These are phyloP conservation scores for Melieria picta DNA, from an alignment of 2,888 invertebrate genomes.

Conservation along the genomic window DNA sequence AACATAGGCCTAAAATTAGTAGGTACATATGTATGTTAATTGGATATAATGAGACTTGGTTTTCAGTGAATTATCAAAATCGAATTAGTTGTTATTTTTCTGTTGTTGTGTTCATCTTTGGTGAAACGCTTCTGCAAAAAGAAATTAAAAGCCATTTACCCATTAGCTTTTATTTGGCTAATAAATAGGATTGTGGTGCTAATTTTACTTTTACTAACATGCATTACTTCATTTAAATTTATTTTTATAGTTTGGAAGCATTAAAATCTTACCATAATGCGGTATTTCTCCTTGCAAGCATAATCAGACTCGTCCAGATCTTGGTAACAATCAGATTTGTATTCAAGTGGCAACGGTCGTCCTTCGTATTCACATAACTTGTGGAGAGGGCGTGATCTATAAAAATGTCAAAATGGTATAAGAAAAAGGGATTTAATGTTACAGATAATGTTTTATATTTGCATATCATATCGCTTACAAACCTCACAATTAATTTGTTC, in stretches of 20 bases:
- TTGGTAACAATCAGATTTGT: constrained; percentile 82
- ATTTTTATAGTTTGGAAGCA: too few relatives aligned
- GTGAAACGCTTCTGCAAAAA: constrained; percentile 69
- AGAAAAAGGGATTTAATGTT: too few relatives aligned
- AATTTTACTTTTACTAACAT: too few relatives aligned
- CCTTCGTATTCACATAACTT: constrained; percentile 81
- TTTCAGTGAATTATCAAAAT: constrained; percentile 32
- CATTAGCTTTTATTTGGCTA: background rate
- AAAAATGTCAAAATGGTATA: background rate
- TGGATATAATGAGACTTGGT: constrained; percentile 14
- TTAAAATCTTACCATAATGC: constrained; percentile 75
- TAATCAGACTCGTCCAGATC: constrained; percentile 82
- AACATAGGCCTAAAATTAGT: too few relatives aligned
- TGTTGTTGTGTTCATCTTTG: constrained; percentile 59
- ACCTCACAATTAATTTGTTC: constrained; percentile 78
- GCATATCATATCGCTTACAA: constrained; percentile 44
- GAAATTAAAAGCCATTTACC: constrained; percentile 39
- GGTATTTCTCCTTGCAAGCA: constrained; percentile 82
- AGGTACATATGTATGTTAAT: too few relatives aligned
- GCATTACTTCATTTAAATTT: too few relatives aligned
- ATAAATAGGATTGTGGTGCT: too few relatives aligned
- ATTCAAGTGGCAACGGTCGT: constrained; percentile 74
- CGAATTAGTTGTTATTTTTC: constrained; percentile 42
- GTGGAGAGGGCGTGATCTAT: constrained; percentile 73
- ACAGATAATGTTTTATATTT: too few relatives aligned